Base-by-base conservation (phyloP, 2,888 invertebrate species). In the Pyrrhosoma nymphula region DNA sequence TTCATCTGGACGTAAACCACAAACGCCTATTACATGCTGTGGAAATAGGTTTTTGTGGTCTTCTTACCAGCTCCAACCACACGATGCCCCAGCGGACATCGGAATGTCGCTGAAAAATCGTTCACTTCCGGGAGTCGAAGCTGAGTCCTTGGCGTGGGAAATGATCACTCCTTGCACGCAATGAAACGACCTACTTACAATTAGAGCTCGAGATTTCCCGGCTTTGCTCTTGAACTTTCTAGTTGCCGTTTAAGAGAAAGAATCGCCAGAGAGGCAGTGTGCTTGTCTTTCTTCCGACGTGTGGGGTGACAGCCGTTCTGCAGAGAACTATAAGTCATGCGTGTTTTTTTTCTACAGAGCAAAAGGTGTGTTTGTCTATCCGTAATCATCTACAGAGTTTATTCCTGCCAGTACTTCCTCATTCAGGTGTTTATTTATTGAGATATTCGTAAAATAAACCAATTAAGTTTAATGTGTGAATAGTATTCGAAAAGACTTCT, bases 61-160 rank as follows among this genome's bases (percentile, higher is more conserved):
- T 47, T 47, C 47, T 47, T 47, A 2, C 8, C 47, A 47, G 47
- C 8, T 47, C 8, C 47, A 8, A 4, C 47, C 47, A 69, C 69
- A n/a, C 23, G n/a, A 69, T 26, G 26, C 18, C 12, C 10, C 12
- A 26, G 69, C 23, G 18, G 69, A 20, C 26, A 8, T 10, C 26
- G 10, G 26, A 20, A 23, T n/a, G 69, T 26, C 12, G 69, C 26
- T 26, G 23, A 69, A 26, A 69, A 69, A 69, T 69, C 69, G 26
- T n/a, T n/a, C 23, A 26, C n/a, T 69, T 69, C 69, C 69, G 1
- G 69, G 69, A 69, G 23, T 69, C 69, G n/a, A 69, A 69, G n/a
- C n/a, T 23, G 26, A 69, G 69, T 69, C 69, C 69, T 69, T 69
- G 69, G 69, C 69, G 69, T 69, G 69, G 69, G 69, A 69, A 69